These are phyloP conservation scores for Eulemur albifrons DNA, from an alignment of 2,797 vertebrate genomes.

Conservation along the genomic window DNA sequence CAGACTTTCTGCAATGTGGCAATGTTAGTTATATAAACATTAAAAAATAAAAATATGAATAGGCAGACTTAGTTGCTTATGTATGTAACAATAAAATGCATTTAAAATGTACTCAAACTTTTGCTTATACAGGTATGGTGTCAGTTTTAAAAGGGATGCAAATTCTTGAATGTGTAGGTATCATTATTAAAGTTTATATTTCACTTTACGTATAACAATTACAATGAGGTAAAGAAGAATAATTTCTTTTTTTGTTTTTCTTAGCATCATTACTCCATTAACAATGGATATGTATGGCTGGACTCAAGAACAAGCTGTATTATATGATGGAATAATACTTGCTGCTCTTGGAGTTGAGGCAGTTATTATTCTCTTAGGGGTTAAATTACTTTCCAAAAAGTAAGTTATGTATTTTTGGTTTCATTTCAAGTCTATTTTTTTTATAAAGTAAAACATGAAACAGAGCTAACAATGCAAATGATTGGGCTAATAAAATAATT, in stretches of 20 bases:
- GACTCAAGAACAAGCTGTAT: slow-evolving; percentile 93
- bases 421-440: background rate
- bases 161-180: background rate
- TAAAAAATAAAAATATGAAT: background rate
- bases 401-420: slow-evolving; percentile 79
- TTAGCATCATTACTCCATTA: slow-evolving; percentile 94
- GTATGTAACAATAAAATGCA: background rate
- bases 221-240: background rate
- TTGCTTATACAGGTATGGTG: background rate
- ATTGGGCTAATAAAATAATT: background rate
- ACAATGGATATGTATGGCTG: slow-evolving; percentile 99
- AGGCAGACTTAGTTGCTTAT: background rate
- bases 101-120: background rate
- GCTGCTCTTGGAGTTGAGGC: slow-evolving; percentile 93
- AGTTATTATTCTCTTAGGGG: slow-evolving; percentile 90
- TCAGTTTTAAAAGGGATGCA: background rate
- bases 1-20: background rate
- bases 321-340: slow-evolving; percentile 95
- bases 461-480: background rate
- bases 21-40: slow-evolving; percentile 23
- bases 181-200: slow-evolving; percentile 21
- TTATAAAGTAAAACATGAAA: background rate
- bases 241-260: slow-evolving; percentile 43
- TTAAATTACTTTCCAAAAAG: slow-evolving; percentile 91
- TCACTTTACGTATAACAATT: background rate